phyloP scores from a whole-genome alignment of 64 coral and sea anemone genomes.

The Montipora capricornis region DNA sequence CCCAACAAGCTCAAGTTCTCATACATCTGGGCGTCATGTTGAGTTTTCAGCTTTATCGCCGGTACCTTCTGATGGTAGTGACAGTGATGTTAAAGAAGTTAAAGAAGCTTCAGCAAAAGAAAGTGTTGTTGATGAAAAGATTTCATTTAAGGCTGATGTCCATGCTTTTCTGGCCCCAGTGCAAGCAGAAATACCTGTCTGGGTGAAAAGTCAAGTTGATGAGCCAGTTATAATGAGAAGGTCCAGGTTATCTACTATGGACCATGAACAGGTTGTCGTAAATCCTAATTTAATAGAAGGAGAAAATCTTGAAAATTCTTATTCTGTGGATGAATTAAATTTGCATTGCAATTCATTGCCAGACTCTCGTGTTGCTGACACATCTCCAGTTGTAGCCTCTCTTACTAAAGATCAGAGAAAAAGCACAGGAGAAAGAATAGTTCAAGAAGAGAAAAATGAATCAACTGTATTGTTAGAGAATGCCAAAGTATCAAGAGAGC shows the following conservation, averaged over 20 bases:
- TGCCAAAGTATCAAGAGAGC: background rate
- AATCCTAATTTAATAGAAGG: background rate
- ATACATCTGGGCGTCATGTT: constrained; percentile 88
- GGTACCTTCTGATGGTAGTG: constrained; percentile 89
- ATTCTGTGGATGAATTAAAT: background rate
- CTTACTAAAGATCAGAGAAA: background rate
- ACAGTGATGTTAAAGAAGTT: constrained; percentile 60
- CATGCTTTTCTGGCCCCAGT: background rate
- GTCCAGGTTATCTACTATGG: background rate
- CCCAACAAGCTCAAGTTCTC: constrained; percentile 48
- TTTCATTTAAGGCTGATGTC: constrained; percentile 65
- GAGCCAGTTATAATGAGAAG: background rate
- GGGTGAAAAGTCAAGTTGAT: constrained; percentile 10
- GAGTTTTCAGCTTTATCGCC: constrained; percentile 92
- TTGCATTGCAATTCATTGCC: background rate
- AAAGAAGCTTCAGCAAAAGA: background rate
- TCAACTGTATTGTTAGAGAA: background rate
- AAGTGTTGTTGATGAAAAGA: background rate
- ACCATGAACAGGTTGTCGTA: background rate
- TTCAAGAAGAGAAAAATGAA: background rate
- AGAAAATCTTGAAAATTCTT: background rate
- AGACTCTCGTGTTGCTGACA: background rate
- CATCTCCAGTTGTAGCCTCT: background rate
- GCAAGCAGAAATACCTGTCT: background rate
- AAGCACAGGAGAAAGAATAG: background rate